Base-by-base conservation (phyloP, 2,888 invertebrate species). In the Ctena decussata region DNA sequence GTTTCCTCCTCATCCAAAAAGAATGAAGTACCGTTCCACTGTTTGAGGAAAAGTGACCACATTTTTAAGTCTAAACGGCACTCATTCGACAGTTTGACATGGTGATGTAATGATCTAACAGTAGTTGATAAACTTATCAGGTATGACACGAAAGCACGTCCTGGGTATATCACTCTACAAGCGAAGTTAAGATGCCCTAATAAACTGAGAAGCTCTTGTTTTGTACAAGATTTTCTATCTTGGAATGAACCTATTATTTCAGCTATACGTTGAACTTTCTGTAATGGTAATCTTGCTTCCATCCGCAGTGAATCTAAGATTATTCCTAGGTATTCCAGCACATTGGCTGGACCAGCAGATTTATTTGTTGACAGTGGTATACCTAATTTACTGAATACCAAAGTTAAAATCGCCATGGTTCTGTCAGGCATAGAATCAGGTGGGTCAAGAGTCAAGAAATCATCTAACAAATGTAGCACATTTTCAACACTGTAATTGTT, bases 281-380 rank as follows among this genome's bases (percentile, higher is more conserved):
- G 83, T 5, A 11, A 5, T 24, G 87, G 85, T 12, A 89, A 70
- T 18, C 75, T 57, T 5, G 84, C 85, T 60, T 84, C 49, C 75
- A 89, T 84, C 27, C 77, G 57, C 12, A 46, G 46, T 15, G 89
- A 73, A 76, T 91, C 90, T 11, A 90, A n/a, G 44, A 41, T 85
- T 82, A 89, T 77, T 35, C 82, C 90, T 3, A 89, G 41, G 39
- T 83, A 90, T 53, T 83, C 84, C n/a, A 90, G 39, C 6, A 15
- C 6, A 5, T 76, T 74, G 0, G 69, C 49, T 0, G 88, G 86
- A 30, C 88, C 90, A 18, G 69, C 49, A 12, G 86, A 84, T 57
- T 90, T 87, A 18, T 82, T 69, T 21, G 65, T 30, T 3, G 83
- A 77, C 1, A 89, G 30, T 1, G 87, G 88, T 39, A 90, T 80